These are phyloP conservation scores for Clarias laeviceps DNA, from an alignment of 2,797 vertebrate genomes.

Conservation along the genomic window DNA sequence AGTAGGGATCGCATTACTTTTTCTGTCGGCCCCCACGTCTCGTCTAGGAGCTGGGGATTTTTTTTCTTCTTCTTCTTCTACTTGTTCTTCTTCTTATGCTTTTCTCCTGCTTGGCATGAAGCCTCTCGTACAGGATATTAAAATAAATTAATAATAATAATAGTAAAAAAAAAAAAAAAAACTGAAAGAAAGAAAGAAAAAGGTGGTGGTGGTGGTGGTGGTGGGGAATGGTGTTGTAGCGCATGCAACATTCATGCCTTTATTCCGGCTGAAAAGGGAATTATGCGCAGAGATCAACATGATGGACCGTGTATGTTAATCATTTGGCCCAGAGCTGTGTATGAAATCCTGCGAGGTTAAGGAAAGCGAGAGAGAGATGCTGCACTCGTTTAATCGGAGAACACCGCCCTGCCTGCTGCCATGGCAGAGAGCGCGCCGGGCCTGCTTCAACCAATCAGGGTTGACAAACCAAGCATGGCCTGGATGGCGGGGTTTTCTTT, in stretches of 20 bases:
- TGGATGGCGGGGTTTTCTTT: conserved; percentile 32
- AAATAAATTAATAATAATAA: conserved; percentile 14
- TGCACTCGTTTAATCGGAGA: conserved; percentile 44
- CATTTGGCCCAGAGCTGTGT: conserved; percentile 32
- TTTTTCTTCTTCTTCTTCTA: conserved; percentile 55
- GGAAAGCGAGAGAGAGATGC: conserved; percentile 26
- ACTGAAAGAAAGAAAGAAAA: background rate
- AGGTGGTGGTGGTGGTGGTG: background rate
- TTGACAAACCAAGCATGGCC: conserved; percentile 33
- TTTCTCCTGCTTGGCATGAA: conserved; percentile 54
- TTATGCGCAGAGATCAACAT: conserved; percentile 32
- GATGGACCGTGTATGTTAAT: conserved; percentile 44
- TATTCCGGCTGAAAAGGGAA: conserved; percentile 39
- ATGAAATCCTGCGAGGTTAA: conserved; percentile 21
- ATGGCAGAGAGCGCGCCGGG: conserved; percentile 28
- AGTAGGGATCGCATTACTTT: conserved; percentile 77
- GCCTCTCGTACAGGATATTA: conserved; percentile 51
- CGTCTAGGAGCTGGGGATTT: conserved; percentile 47
- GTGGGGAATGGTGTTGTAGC: background rate
- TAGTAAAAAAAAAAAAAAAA: no score
- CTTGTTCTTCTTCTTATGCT: conserved; percentile 60
- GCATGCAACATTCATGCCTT: conserved; percentile 48
- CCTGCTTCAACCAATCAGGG: conserved; percentile 38
- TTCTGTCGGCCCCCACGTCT: conserved; percentile 61
- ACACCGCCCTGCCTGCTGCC: conserved; percentile 25